Evolutionary conservation across 1,140 invertebrate species (phyloP).

Genomic region (Lutraria rhynchaena): DNA sequence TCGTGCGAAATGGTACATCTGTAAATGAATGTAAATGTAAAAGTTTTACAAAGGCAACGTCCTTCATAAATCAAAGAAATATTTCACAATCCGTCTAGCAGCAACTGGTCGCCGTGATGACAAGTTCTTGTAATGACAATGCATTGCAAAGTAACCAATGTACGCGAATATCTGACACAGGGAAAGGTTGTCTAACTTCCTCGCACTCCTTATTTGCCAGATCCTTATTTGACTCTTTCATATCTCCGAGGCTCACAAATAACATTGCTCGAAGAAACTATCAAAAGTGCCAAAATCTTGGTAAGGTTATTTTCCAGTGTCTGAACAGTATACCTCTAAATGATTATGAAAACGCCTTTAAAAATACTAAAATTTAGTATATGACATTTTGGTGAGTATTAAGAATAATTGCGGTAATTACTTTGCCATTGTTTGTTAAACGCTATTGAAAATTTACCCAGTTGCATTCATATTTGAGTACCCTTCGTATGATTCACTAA

Average conservation of each 20-base stretch:
- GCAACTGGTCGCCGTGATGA: constrained; percentile 11
- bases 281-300: constrained; percentile 17
- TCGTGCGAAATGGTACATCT: too few relatives aligned
- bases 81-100: background rate
- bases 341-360: constrained; percentile 22
- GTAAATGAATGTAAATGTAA: too few relatives aligned
- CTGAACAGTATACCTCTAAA: constrained; percentile 18
- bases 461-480: too few relatives aligned
- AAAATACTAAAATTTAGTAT: too few relatives aligned
- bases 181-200: constrained; percentile 17
- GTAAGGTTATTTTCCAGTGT: constrained; percentile 25
- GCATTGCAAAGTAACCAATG: background rate
- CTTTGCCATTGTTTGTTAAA: too few relatives aligned
- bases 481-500: too few relatives aligned
- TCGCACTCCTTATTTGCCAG: constrained; percentile 19
- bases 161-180: constrained; percentile 10
- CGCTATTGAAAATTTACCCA: too few relatives aligned
- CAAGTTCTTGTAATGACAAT: constrained; percentile 30
- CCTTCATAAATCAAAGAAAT: constrained; percentile 13
- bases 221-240: constrained; percentile 6
- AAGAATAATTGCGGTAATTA: too few relatives aligned
- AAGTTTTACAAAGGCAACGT: too few relatives aligned
- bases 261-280: constrained; percentile 16
- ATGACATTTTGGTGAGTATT: too few relatives aligned
- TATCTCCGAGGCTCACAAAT: constrained; percentile 25